Conservation (phyloP, 2,888 invertebrate species). For the Arctia plantaginis region DNA sequence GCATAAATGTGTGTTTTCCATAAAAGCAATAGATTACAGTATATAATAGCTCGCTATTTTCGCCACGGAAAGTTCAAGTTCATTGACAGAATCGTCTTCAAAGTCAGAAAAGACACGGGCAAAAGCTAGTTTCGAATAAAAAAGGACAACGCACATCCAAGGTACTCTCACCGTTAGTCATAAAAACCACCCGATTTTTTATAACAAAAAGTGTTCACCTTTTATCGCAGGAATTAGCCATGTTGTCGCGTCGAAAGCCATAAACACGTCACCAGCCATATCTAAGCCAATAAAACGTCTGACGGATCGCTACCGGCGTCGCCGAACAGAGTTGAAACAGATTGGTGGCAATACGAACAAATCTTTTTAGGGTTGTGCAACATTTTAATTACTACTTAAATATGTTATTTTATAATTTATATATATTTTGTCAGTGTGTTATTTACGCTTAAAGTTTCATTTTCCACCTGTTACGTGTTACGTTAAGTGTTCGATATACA, state of each 20-base stretch:
- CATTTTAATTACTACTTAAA: background rate
- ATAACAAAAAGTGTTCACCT: constrained; percentile 55
- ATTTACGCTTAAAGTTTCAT: background rate
- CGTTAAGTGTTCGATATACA: no score
- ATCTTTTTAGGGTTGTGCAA: constrained; percentile 40
- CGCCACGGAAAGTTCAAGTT: background rate
- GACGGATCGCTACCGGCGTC: constrained; percentile 77
- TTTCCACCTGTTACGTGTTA: background rate
- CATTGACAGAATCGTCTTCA: background rate
- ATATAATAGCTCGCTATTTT: background rate
- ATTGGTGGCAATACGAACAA: constrained; percentile 28
- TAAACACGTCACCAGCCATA: constrained; percentile 71
- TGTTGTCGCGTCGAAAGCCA: constrained; percentile 58
- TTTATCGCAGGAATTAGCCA: constrained; percentile 57
- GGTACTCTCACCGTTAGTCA: constrained; percentile 13
- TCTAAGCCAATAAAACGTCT: constrained; percentile 71
- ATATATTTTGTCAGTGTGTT: background rate
- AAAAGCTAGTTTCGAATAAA: background rate
- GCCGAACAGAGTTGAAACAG: constrained; percentile 26
- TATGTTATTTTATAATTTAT: background rate
- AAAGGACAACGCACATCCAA: constrained; percentile 17
- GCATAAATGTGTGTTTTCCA: no score
- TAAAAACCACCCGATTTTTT: constrained; percentile 24
- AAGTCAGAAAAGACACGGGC: background rate
- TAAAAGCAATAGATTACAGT: no score